A percentile compares a stretch with the other conserved stretches of the same genome.
These are phyloP conservation scores for Toxotes jaculatrix DNA, from an alignment of 2,113 vertebrate genomes.

Conservation along the genomic window DNA sequence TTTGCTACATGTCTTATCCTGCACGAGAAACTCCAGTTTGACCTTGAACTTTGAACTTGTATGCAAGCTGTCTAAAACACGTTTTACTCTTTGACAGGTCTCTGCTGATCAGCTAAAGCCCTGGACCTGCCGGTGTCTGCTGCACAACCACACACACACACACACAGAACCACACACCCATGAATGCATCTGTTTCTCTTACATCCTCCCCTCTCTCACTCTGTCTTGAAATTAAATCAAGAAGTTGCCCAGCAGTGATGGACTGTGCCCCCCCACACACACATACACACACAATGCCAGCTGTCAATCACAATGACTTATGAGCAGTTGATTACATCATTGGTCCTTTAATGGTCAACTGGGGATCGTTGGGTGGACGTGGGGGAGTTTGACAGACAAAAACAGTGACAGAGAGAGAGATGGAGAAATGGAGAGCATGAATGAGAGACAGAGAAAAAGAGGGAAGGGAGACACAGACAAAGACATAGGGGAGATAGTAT, in stretches of 20 bases:
- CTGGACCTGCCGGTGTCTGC: background rate
- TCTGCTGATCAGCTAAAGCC: background rate
- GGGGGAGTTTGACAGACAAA: background rate
- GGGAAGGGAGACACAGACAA: conserved; percentile 46
- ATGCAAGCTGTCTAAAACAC: background rate
- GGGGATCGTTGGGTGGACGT: conserved; percentile 12
- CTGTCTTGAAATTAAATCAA: conserved; percentile 61
- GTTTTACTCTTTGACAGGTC: conserved; percentile 9
- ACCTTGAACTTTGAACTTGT: background rate
- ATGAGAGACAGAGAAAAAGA: background rate
- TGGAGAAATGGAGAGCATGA: conserved; percentile 12
- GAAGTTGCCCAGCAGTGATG: conserved; percentile 41
- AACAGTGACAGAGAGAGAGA: conserved; percentile 7
- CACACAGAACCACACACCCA: background rate
- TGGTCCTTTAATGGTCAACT: conserved; percentile 61
- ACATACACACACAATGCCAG: conserved; percentile 50
- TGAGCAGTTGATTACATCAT: conserved; percentile 72
- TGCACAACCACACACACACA: background rate
- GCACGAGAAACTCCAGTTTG: background rate
- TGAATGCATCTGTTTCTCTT: conserved; percentile 27
- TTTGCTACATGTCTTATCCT: background rate
- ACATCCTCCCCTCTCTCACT: background rate
- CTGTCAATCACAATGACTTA: conserved; percentile 79
- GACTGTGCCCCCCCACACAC: conserved; percentile 15
- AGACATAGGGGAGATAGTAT: conserved; percentile 50